A percentile compares a stretch with the other conserved stretches of the same genome.
Conservation (phyloP, 2,113 vertebrate genomes). For the Epinephelus lanceolatus region DNA sequence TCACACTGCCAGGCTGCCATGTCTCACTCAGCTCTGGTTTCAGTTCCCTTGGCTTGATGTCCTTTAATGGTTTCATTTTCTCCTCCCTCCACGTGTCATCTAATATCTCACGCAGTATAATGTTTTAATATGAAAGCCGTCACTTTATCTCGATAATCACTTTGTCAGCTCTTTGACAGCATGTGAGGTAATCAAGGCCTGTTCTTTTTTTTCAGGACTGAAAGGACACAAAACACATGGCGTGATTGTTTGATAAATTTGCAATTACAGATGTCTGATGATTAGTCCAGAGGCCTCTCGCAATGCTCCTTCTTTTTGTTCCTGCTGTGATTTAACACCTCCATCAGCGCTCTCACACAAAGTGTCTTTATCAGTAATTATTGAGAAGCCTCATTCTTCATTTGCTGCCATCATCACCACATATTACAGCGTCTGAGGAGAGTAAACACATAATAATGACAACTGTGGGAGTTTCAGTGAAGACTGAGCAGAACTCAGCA, state of each 20-base stretch:
- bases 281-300: background rate
- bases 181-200: background rate
- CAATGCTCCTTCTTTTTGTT: background rate
- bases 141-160: background rate
- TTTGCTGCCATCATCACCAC: background rate
- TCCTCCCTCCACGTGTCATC: background rate
- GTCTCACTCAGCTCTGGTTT: background rate
- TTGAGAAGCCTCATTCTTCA: background rate
- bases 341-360: background rate
- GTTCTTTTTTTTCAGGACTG: background rate
- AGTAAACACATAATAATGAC: background rate
- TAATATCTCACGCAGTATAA: background rate
- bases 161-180: background rate
- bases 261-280: background rate
- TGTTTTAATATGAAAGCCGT: background rate
- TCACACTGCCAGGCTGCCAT: background rate
- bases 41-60: background rate
- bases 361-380: slow-evolving; percentile 23
- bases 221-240: background rate
- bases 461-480: background rate
- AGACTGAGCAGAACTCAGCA: background rate
- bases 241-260: background rate
- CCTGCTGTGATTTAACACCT: slow-evolving; percentile 12
- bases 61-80: background rate
- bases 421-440: background rate